These are phyloP conservation scores for Lasius fuliginosus DNA, from an alignment of 2,888 invertebrate genomes.

Conservation along the genomic window DNA sequence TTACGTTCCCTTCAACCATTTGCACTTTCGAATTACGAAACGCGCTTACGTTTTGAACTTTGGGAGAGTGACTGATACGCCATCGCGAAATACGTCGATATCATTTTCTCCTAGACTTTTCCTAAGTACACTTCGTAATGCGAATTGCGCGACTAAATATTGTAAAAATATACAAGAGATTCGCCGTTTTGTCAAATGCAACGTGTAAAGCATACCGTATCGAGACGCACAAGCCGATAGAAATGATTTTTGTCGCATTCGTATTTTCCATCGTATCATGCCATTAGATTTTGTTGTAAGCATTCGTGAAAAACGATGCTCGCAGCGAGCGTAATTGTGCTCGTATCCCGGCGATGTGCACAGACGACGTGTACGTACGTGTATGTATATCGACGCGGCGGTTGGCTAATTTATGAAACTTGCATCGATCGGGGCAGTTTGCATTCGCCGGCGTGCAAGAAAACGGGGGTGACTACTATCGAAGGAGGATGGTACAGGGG, in stretches of 20 bases:
- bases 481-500: slow-evolving; percentile 18
- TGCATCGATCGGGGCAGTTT: slow-evolving; percentile 68
- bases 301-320: slow-evolving; percentile 50
- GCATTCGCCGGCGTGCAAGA: slow-evolving; percentile 63
- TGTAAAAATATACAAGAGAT: not conserved
- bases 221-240: not conserved
- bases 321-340: slow-evolving; percentile 47
- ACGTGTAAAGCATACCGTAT: not conserved
- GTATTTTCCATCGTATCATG: slow-evolving; percentile 26
- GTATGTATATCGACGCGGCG: slow-evolving; percentile 43
- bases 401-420: slow-evolving; percentile 73
- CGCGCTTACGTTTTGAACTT: slow-evolving; percentile 39
- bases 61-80: slow-evolving; percentile 3
- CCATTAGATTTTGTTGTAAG: slow-evolving; percentile 45
- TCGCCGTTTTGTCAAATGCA: not conserved
- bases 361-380: slow-evolving; percentile 33
- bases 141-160: not conserved
- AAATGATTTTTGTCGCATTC: slow-evolving; percentile 37
- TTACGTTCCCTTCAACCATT: slow-evolving; percentile 58
- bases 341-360: slow-evolving; percentile 29
- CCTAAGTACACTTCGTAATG: not conserved
- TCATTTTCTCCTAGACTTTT: not conserved
- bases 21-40: slow-evolving; percentile 61
- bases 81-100: not conserved
- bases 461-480: slow-evolving; percentile 25